phyloP scores from a whole-genome alignment of 1,140 invertebrate species.

The roundworm (Caenorhabditis elegans) region WBcel235 BX284606.5:10620001-10620500 shows the following conservation, averaged over 20 bases:
- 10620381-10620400: too few species aligned
- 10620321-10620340: neutral
- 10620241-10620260: neutral
- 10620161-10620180: neutral
- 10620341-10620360: neutral
- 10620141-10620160: constrained; percentile 1
- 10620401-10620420: too few species aligned
- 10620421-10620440: too few species aligned
- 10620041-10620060: neutral
- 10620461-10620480: too few species aligned
- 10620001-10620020: constrained; percentile 18
- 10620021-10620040: constrained; percentile 16
- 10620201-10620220: neutral
- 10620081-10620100: neutral
- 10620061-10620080: too few species aligned
- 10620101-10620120: constrained; percentile 8
- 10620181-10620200: neutral
- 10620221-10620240: neutral
- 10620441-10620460: too few species aligned
- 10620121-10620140: neutral
- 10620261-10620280: constrained; percentile 32
- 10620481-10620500: too few species aligned
- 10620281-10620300: constrained; percentile 28
- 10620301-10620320: constrained; percentile 11
- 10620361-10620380: too few species aligned